These are phyloP conservation scores for Amniataba percoides DNA, from an alignment of 2,797 vertebrate species.

Conservation along the genomic window DNA sequence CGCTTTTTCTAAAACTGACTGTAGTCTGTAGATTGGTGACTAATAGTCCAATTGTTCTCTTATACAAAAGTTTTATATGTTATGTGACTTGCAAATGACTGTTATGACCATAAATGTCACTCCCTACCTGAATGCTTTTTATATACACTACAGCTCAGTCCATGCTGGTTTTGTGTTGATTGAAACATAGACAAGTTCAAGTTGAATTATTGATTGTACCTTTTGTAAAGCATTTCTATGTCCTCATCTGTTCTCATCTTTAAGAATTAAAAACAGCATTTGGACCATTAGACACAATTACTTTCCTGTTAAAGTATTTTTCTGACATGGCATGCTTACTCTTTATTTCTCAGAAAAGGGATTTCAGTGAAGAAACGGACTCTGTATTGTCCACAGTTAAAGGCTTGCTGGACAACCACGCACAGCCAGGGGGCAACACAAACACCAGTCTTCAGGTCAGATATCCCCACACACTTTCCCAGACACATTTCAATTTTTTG, in stretches of 20 bases:
- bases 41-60: neutral
- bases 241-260: no score
- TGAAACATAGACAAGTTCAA: neutral
- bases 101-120: neutral
- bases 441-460: slow-evolving; percentile 83
- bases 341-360: slow-evolving; percentile 81
- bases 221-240: neutral
- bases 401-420: slow-evolving; percentile 60
- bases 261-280: no score
- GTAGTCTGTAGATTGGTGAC: neutral
- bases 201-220: neutral
- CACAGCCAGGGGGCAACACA: slow-evolving; percentile 46
- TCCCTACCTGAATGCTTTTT: no score
- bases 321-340: slow-evolving; percentile 2
- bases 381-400: slow-evolving; percentile 69
- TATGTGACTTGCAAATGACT: neutral
- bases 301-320: neutral
- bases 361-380: slow-evolving; percentile 79
- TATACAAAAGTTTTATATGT: neutral
- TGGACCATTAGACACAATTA: no score
- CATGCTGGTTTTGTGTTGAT: no score
- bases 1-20: neutral
- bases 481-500: neutral
- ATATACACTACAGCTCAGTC: no score
- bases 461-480: neutral